Conservation (phyloP, 2,888 invertebrate species). For the Oconnorella tubifera region DNA sequence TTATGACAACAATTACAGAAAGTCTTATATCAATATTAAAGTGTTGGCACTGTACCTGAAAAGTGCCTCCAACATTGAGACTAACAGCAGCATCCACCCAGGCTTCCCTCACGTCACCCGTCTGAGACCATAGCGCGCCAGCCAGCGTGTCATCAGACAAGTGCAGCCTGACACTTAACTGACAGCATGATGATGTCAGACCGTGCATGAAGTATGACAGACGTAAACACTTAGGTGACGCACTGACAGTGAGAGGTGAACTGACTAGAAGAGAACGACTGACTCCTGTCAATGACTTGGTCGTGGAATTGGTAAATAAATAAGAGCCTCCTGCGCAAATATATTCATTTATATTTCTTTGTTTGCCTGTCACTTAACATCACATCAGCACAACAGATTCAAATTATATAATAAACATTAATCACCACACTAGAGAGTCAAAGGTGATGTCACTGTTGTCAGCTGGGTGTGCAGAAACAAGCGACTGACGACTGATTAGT, state of each 20-base stretch:
- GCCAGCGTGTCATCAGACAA: conserved; percentile 25
- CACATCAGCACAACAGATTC: too few relatives aligned
- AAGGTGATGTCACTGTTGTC: too few relatives aligned
- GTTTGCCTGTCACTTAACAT: too few relatives aligned
- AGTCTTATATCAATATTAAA: too few relatives aligned
- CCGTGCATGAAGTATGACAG: conserved; percentile 32
- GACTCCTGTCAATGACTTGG: neutral
- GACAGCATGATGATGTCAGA: conserved; percentile 23
- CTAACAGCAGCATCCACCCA: conserved; percentile 26
- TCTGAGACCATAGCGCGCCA: conserved; percentile 27
- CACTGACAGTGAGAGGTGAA: conserved; percentile 17
- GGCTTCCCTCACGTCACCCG: conserved; percentile 18
- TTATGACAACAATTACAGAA: too few relatives aligned
- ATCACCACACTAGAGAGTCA: too few relatives aligned
- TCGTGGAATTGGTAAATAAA: conserved; percentile 24
- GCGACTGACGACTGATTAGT: too few relatives aligned
- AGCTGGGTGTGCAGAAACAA: too few relatives aligned
- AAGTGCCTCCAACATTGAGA: conserved; percentile 18
- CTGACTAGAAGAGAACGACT: conserved; percentile 25
- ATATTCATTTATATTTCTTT: too few relatives aligned
- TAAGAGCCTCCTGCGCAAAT: conserved; percentile 30
- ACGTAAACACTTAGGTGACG: conserved; percentile 23
- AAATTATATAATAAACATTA: too few relatives aligned
- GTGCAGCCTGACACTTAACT: conserved; percentile 23
- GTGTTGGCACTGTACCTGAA: too few relatives aligned